phyloP scores from a whole-genome alignment of 2,888 invertebrate genomes.

The Therioaphis trifolii region DNA sequence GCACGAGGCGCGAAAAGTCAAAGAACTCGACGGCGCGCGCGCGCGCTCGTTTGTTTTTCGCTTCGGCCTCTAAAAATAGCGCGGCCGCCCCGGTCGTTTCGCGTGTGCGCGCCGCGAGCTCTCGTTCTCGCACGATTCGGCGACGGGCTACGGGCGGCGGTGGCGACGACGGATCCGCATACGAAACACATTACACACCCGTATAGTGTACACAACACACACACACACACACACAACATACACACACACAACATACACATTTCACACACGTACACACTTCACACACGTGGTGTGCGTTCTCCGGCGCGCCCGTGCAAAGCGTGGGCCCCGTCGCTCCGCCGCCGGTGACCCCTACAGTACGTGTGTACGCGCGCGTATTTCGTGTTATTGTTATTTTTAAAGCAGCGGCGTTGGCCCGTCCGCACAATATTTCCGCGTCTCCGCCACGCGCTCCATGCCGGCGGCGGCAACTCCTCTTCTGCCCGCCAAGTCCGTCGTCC shows the following conservation, averaged over 20 bases:
- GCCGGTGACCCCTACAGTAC: slow-evolving; percentile 40
- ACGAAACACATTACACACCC: too few species aligned
- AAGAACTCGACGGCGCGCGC: slow-evolving; percentile 52
- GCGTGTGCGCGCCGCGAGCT: slow-evolving; percentile 38
- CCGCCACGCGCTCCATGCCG: not conserved
- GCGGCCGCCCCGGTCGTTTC: slow-evolving; percentile 56
- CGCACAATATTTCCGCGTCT: slow-evolving; percentile 56
- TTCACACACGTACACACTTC: not conserved
- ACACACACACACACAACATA: too few species aligned
- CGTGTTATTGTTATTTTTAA: slow-evolving; percentile 60
- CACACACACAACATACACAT: too few species aligned
- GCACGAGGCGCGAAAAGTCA: slow-evolving; percentile 61
- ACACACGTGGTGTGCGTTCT: slow-evolving; percentile 47
- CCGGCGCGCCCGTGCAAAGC: slow-evolving; percentile 45
- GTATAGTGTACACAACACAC: too few species aligned
- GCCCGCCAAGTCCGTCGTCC: not conserved
- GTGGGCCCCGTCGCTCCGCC: slow-evolving; percentile 52
- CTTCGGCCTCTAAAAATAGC: slow-evolving; percentile 60
- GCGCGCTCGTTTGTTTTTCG: slow-evolving; percentile 57
- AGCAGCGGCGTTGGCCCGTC: slow-evolving; percentile 34
- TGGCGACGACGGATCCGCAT: too few species aligned
- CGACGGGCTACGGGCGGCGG: too few species aligned
- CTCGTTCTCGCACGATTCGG: slow-evolving; percentile 28
- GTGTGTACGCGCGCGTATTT: slow-evolving; percentile 24
- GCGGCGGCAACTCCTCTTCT: too few species aligned